phyloP scores from a whole-genome alignment of 2,113 vertebrate genomes.

The Thunnus maccoyii region DNA sequence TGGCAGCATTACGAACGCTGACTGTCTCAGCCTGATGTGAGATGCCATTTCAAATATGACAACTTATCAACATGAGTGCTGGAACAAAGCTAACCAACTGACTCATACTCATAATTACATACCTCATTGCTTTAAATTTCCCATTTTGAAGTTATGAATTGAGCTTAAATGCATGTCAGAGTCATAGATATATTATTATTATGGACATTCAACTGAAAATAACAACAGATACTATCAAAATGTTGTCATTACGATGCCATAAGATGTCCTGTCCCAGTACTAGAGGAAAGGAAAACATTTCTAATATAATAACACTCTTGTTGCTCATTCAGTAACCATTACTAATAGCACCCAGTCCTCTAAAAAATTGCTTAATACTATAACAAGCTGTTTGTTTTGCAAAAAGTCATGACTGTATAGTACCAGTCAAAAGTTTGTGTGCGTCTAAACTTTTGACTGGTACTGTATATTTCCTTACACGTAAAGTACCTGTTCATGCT shows the following conservation, averaged over 20 bases:
- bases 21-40: conserved; percentile 1
- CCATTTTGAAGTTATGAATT: neutral
- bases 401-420: neutral
- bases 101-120: no score
- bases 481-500: conserved; percentile 86
- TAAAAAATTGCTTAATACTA: neutral
- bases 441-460: no score
- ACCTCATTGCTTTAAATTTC: neutral
- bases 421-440: no score
- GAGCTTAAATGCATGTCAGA: neutral
- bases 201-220: no score
- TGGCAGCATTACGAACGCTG: neutral
- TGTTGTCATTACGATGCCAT: no score
- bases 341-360: neutral
- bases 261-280: no score
- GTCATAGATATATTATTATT: no score
- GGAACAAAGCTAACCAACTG: neutral
- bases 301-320: no score
- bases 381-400: neutral
- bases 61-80: conserved; percentile 27
- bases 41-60: conserved; percentile 34
- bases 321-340: no score
- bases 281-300: no score
- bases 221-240: no score
- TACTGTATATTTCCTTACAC: neutral